A percentile compares a stretch with the other conserved stretches of the same genome.
Conservation (phyloP, 1,140 invertebrate species). For the Agrilus planipennis region DNA sequence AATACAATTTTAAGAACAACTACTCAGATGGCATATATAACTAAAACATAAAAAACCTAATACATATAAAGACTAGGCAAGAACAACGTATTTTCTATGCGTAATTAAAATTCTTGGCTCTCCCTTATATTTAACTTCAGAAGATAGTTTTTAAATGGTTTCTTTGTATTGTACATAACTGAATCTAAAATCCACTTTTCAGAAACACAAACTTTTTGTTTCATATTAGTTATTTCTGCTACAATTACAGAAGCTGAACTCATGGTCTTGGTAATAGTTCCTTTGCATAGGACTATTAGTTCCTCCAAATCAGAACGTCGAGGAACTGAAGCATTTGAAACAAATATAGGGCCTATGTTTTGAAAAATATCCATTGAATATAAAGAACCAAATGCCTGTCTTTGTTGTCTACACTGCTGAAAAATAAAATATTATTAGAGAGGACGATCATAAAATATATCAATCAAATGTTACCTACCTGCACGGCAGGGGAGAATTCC, state of each 20-base stretch:
- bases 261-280: slow-evolving; percentile 29
- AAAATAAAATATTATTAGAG: slow-evolving; percentile 7
- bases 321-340: slow-evolving; percentile 30
- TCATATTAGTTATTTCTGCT: slow-evolving; percentile 29
- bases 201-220: slow-evolving; percentile 29
- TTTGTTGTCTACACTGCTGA: slow-evolving; percentile 37
- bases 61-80: no score
- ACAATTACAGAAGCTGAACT: slow-evolving; percentile 36
- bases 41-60: no score
- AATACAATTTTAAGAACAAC: no score
- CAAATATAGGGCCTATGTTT: slow-evolving; percentile 35
- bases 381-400: slow-evolving; percentile 37
- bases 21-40: no score
- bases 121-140: no score
- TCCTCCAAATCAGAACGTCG: slow-evolving; percentile 35
- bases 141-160: slow-evolving; percentile 18
- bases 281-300: slow-evolving; percentile 36
- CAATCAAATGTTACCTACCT: slow-evolving; percentile 24
- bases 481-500: slow-evolving; percentile 38
- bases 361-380: slow-evolving; percentile 38
- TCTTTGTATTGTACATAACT: slow-evolving; percentile 21
- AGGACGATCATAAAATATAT: not conserved
- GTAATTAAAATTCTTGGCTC: no score
- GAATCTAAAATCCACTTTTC: slow-evolving; percentile 39
- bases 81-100: no score